Evolutionary conservation across 2,113 vertebrate species (phyloP), one percentile per base, ranked within the genome.

Genomic region (Chloebia gouldiae): DNA sequence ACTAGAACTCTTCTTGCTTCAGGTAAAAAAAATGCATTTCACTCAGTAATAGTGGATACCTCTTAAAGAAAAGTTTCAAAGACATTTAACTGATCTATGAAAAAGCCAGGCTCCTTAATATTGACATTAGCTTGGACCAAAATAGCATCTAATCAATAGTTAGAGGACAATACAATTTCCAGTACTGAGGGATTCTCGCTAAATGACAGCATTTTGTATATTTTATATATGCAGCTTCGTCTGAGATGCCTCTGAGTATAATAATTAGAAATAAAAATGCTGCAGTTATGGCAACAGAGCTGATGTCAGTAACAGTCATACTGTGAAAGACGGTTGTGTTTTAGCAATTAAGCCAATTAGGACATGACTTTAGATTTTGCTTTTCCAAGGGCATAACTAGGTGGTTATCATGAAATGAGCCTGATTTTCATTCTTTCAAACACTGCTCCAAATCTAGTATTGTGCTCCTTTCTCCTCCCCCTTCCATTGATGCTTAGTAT

Each of bases 291-390:
- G 68, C 0, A 1, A 91, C 68, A 84, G 78, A 70, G 51, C 35
- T 77, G 70, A 88, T 90, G 82, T 71, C 82, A 64, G 33, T 35
- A 54, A 47, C 65, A 64, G 64, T 56, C 81, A 86, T 51, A 90
- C 35, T 45, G 54, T 40, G 66, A 84, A 90, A 71, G 35, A 50
- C 0, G 0, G 47, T 4, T 88, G 66, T 53, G 27, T 85, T 95
- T 93, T 63, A 85, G 85, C 54, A 90, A 88, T 80, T 63, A 95
- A 82, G 44, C 44, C 93, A 93, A 60, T 18, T 40, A 94, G 64
- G 79, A 84, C 56, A 42, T 12, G 44, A 82, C 82, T 88, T 44
- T 54, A 51, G 56, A 94, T 66, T 92, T 30, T 84, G 76, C 31
- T 77, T 66, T 88, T 86, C 37, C 13, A 86, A 82, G 63, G 31